Percentiles rank a stretch among this genome's conserved stretches.
Conservation (phyloP, 2,113 vertebrate genomes). For the Colossoma macropomum region DNA sequence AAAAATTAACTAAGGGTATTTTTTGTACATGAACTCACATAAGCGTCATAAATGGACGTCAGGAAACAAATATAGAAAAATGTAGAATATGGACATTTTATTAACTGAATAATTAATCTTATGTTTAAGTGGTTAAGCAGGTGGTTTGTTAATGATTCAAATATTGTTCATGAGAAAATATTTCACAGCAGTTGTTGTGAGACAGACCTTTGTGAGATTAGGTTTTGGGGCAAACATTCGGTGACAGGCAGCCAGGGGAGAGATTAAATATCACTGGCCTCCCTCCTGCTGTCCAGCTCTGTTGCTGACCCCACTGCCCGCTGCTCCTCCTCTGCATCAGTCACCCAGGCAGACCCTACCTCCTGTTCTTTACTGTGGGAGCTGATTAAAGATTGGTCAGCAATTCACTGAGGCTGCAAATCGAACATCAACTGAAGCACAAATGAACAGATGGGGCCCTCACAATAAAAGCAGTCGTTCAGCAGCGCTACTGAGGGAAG, state of each 20-base stretch:
- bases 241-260: slow-evolving; percentile 15
- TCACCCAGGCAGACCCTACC: not conserved
- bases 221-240: not conserved
- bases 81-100: no score
- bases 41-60: no score
- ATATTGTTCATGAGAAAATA: not conserved
- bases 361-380: not conserved
- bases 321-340: slow-evolving; percentile 1
- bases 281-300: slow-evolving; percentile 1
- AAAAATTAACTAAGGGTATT: no score
- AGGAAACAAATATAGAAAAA: not conserved
- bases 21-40: no score
- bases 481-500: not conserved
- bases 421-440: not conserved
- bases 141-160: not conserved
- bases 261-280: slow-evolving; percentile 37
- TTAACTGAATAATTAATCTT: no score
- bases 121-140: no score
- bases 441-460: slow-evolving; percentile 1
- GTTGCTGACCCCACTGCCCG: slow-evolving; percentile 5
- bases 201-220: not conserved
- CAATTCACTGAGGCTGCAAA: not conserved
- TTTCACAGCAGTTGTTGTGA: not conserved
- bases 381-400: slow-evolving; percentile 2
- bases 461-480: not conserved